Evolutionary conservation across 2,797 vertebrate species (phyloP), one percentile per base, ranked within the genome.

Genomic region (Allobates femoralis): DNA sequence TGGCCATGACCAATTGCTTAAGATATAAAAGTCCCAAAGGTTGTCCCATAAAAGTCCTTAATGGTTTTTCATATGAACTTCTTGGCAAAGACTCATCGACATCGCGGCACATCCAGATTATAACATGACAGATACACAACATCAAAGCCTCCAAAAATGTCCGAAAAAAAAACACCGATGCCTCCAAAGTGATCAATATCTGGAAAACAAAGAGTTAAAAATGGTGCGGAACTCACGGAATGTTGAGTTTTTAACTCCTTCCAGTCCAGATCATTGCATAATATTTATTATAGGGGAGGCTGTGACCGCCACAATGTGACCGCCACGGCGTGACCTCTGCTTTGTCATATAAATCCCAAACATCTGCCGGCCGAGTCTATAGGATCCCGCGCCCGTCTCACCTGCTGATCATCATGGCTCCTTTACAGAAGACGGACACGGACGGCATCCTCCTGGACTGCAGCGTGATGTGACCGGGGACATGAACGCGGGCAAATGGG

Each of bases 371-470:
- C 23, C n/a, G 8, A 51, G 21, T 15, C 11, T 16, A 62, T 26
- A 50, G 58, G 53, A 28, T 10, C 50, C 28, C 10, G 19, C 30
- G 15, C 56, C 28, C 41, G n/a, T 0, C 32, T 92, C 96, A 98
- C 96, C 97, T 97, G 96, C 96, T 97, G 83, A 97, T 96, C 92
- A 97, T 95, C 91, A 97, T 93, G 19, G 94, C 96, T 94, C 96
- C 96, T 91, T 96, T 98, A 89, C 95, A 96, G 92, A 98, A 96
- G 85, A 97, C 93, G 3, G 96, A 96, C 78, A 97, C 94, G 0
- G 94, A 95, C 19, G 96, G 96, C 96, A 97, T 98, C 81, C 92
- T 94, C 92, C 84, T 88, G 76, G 28, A 26, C 0, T 23, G 56
- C 67, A 46, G 55, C 8, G 76, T 23, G 28, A 67, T 10, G 77